Evolutionary conservation across 1,140 invertebrate species (phyloP).

Genomic region (Leptinotarsa texana): DNA sequence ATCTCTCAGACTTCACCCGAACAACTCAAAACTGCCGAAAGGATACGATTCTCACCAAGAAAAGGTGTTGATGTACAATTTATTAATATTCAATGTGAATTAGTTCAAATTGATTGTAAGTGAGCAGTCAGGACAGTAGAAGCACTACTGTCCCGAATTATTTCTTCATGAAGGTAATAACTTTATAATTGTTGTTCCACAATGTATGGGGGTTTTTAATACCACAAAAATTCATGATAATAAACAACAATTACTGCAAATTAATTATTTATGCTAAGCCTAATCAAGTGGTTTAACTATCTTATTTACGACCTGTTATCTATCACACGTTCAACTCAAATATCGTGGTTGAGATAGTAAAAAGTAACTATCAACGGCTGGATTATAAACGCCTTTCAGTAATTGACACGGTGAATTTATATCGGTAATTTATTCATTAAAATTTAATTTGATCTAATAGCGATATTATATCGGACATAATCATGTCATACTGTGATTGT

Average conservation of each 20-base stretch:
- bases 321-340: neutral
- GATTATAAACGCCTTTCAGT: neutral
- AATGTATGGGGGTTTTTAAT: too few species aligned
- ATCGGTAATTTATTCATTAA: conserved; percentile 10
- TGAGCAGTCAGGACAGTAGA: too few species aligned
- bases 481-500: neutral
- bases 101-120: too few species aligned
- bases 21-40: too few species aligned
- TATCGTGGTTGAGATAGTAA: too few species aligned
- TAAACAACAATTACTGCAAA: conserved; percentile 1
- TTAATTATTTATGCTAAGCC: neutral
- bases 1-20: too few species aligned
- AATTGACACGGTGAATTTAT: neutral
- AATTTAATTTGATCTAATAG: conserved; percentile 12
- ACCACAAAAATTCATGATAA: neutral
- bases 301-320: neutral
- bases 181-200: too few species aligned
- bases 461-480: neutral
- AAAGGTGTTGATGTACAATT: too few species aligned
- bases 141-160: too few species aligned
- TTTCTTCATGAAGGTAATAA: too few species aligned
- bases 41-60: too few species aligned
- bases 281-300: neutral
- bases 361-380: neutral
- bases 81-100: too few species aligned